A percentile compares a stretch with the other conserved stretches of the same genome.
These are phyloP conservation scores for Hiodon tergisus DNA, from an alignment of 2,113 vertebrate genomes.

Conservation along the genomic window DNA sequence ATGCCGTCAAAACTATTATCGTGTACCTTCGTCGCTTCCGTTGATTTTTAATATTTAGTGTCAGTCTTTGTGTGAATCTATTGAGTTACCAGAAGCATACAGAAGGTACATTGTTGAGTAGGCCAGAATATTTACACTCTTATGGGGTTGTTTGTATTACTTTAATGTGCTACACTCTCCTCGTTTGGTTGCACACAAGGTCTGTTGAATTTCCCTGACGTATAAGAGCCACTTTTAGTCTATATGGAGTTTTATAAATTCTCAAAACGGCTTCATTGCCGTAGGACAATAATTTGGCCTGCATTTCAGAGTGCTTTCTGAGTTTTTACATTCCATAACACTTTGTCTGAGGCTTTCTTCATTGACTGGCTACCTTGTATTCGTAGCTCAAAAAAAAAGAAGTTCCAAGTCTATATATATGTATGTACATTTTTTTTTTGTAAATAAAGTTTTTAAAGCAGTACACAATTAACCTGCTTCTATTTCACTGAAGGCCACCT, in stretches of 20 bases:
- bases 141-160: constrained; percentile 1
- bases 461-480: not conserved
- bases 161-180: not conserved
- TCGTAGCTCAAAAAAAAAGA: not conserved
- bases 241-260: not conserved
- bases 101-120: not conserved
- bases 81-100: not conserved
- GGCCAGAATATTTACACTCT: not conserved
- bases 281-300: too few relatives aligned
- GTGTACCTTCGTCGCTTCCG: not conserved
- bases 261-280: not conserved
- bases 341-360: constrained; percentile 15
- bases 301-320: too few relatives aligned
- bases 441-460: constrained; percentile 4
- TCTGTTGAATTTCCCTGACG: constrained; percentile 3
- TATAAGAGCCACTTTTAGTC: not conserved
- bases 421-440: not conserved
- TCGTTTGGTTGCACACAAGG: not conserved
- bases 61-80: not conserved
- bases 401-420: not conserved
- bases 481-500: not conserved
- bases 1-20: not conserved
- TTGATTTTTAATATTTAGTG: constrained; percentile 2
- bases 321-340: not conserved
- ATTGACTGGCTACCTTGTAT: constrained; percentile 19